Evolutionary conservation across 2,113 vertebrate species (phyloP).

Genomic region (Accipiter virgatus): DNA sequence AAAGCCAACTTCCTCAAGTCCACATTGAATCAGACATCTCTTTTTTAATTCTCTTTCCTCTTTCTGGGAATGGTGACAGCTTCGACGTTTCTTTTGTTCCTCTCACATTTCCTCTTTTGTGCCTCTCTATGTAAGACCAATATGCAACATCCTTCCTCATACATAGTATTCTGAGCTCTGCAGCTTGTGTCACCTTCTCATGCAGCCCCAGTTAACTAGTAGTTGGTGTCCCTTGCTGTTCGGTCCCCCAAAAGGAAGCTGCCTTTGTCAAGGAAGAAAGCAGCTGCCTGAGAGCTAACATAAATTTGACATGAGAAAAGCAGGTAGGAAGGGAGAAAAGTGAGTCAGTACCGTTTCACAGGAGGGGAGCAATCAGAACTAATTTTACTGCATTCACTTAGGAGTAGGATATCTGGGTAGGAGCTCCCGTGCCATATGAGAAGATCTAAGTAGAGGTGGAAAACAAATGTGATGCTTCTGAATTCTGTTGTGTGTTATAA

Average conservation of each 20-base stretch:
- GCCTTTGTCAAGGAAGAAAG: not conserved
- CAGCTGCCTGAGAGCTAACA: not conserved
- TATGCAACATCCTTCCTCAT: not conserved
- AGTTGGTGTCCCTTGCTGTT: not conserved
- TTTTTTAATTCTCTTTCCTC: not conserved
- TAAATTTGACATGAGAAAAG: not conserved
- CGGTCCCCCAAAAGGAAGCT: not conserved
- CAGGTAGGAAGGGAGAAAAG: not conserved
- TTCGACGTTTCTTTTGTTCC: not conserved
- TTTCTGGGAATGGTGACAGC: not conserved
- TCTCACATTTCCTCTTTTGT: not conserved
- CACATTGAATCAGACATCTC: not conserved
- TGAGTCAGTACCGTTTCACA: not conserved
- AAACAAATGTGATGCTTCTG: not conserved
- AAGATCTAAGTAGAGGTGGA: not conserved
- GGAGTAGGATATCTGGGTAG: not conserved
- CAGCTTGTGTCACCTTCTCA: not conserved
- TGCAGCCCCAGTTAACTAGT: not conserved
- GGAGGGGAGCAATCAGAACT: not conserved
- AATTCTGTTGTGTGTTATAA: not conserved
- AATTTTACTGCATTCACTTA: not conserved
- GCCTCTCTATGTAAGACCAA: not conserved
- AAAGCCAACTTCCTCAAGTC: not conserved
- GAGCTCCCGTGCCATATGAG: not conserved
- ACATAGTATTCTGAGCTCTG: not conserved